Conservation (phyloP, 1,140 invertebrate species). For the Calycopis cecrops region DNA sequence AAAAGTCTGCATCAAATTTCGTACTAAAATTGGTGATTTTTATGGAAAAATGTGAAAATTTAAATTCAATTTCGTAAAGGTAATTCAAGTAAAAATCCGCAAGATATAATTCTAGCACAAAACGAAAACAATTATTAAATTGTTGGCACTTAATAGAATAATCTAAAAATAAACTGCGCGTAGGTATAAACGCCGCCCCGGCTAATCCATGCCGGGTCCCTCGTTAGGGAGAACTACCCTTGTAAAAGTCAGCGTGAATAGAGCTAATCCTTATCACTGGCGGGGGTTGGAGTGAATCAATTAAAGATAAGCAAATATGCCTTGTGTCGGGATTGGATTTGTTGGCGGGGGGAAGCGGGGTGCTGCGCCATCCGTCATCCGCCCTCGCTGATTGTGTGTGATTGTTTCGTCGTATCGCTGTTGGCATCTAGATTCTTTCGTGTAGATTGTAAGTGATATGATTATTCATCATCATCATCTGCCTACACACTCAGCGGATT, state of each 20-base stretch:
- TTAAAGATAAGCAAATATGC: slow-evolving; percentile 74
- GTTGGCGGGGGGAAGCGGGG: slow-evolving; percentile 70
- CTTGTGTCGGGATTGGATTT: slow-evolving; percentile 64
- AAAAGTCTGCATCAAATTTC: too few species aligned
- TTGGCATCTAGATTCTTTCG: neutral
- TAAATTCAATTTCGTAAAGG: too few species aligned
- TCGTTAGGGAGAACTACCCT: slow-evolving; percentile 64
- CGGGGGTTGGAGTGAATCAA: slow-evolving; percentile 70
- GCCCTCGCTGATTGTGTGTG: slow-evolving; percentile 24
- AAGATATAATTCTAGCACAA: too few species aligned
- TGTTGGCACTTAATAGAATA: neutral
- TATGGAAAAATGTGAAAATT: too few species aligned
- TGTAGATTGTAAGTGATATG: too few species aligned
- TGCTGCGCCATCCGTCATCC: slow-evolving; percentile 63
- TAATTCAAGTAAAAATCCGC: too few species aligned
- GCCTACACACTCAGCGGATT: too few species aligned
- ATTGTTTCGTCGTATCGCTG: neutral
- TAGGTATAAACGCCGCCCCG: neutral
- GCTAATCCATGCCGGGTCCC: slow-evolving; percentile 39
- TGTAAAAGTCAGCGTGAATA: slow-evolving; percentile 72
- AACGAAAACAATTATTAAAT: too few species aligned
- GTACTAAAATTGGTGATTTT: too few species aligned
- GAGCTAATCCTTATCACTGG: slow-evolving; percentile 64
- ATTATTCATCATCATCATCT: too few species aligned
- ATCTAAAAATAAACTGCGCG: neutral